These are phyloP conservation scores for Hyaena hyaena DNA, from an alignment of 2,113 vertebrate species.

Conservation along the genomic window DNA sequence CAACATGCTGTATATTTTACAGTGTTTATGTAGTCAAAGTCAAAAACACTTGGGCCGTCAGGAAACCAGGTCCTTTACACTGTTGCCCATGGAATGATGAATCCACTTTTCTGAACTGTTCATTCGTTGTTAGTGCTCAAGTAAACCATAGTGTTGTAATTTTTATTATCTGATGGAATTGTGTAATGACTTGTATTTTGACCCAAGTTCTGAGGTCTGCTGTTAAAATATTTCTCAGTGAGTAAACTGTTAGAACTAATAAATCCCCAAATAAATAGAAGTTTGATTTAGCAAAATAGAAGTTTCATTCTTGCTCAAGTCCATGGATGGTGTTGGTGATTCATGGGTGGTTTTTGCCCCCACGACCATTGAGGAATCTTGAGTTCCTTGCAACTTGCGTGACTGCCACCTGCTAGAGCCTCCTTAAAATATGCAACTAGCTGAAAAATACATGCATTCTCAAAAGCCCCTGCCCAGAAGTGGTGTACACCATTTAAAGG, in stretches of 20 bases:
- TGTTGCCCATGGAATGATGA: neutral
- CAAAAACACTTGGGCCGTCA: neutral
- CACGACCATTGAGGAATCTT: neutral
- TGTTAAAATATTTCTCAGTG: neutral
- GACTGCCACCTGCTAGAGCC: neutral
- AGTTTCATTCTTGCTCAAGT: neutral
- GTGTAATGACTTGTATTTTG: neutral
- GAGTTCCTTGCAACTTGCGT: neutral
- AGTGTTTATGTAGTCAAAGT: neutral
- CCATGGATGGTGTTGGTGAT: neutral
- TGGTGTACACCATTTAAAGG: neutral
- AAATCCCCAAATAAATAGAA: neutral
- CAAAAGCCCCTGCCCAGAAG: neutral
- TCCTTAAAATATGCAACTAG: neutral
- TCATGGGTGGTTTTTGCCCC: neutral
- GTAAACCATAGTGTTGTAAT: neutral
- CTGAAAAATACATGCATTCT: neutral
- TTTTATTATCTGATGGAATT: constrained; percentile 5
- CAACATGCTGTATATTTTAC: neutral
- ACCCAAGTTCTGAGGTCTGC: neutral
- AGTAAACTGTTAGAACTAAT: neutral
- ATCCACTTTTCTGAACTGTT: neutral
- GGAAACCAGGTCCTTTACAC: neutral
- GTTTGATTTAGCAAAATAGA: neutral
- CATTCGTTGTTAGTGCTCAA: neutral